Conservation (phyloP, 2,888 invertebrate genomes). For the Noctua janthe region DNA sequence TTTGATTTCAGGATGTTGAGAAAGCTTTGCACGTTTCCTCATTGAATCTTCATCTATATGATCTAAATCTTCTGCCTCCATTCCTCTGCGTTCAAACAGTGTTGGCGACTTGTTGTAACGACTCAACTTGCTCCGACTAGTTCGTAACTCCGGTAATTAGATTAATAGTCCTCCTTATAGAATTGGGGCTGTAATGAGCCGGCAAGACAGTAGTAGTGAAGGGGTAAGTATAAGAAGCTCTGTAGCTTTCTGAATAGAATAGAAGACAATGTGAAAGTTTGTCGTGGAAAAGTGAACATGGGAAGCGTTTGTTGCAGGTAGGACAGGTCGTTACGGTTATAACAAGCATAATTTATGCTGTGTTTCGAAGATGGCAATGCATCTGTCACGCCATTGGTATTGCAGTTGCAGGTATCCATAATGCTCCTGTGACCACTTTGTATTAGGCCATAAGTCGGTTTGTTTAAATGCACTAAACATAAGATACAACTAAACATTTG, state of each 20-base stretch:
- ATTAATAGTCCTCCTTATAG: conserved; percentile 51
- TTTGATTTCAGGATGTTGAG: not conserved
- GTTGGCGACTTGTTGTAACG: conserved; percentile 41
- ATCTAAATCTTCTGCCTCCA: not conserved
- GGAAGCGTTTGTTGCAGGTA: too few relatives aligned
- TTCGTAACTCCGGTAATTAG: conserved; percentile 58
- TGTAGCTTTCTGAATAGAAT: conserved; percentile 8
- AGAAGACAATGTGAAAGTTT: not conserved
- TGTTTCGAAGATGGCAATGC: too few relatives aligned
- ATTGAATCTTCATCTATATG: not conserved
- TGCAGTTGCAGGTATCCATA: not conserved
- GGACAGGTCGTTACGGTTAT: not conserved
- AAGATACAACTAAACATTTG: not conserved
- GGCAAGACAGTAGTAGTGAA: conserved; percentile 11
- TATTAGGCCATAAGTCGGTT: not conserved
- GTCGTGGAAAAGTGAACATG: too few relatives aligned
- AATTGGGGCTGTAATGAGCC: conserved; percentile 43
- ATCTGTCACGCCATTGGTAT: not conserved
- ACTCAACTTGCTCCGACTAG: conserved; percentile 41
- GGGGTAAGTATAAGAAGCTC: conserved; percentile 13
- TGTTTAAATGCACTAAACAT: not conserved
- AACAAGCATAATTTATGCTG: not conserved
- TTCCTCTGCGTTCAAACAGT: not conserved
- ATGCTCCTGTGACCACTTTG: not conserved
- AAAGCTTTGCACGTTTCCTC: not conserved